Evolutionary conservation across 2,797 vertebrate genomes (phyloP).

Genomic region (Prunella strophiata): DNA sequence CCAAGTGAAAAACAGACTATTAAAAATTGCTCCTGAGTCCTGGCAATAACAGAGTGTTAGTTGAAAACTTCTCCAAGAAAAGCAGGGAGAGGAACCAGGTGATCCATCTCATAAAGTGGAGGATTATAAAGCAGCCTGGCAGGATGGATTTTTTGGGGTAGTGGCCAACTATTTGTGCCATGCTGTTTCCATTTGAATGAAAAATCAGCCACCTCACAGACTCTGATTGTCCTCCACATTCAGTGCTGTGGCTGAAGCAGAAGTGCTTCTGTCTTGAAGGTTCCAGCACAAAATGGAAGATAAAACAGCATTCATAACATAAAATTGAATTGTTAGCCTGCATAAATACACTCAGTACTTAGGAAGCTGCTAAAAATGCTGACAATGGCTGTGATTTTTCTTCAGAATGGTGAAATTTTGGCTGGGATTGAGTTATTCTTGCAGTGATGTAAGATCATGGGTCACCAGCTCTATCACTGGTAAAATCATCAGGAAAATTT

Average conservation of each 20-base stretch:
- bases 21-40: neutral
- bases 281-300: neutral
- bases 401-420: neutral
- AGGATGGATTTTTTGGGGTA: neutral
- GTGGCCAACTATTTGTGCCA: neutral
- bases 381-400: neutral
- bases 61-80: neutral
- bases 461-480: neutral
- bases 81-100: neutral
- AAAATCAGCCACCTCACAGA: neutral
- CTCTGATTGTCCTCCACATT: neutral
- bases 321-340: neutral
- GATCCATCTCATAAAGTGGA: neutral
- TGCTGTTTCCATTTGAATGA: neutral
- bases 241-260: neutral
- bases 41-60: neutral
- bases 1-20: neutral
- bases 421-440: neutral
- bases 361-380: neutral
- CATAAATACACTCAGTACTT: neutral
- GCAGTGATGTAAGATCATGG: neutral
- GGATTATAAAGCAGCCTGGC: neutral
- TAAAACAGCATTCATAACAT: neutral
- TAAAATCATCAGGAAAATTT: neutral
- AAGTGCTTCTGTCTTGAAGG: neutral